Base-by-base conservation (phyloP, 2,888 invertebrate species). In the Caenorhabditis parvicauda region DNA sequence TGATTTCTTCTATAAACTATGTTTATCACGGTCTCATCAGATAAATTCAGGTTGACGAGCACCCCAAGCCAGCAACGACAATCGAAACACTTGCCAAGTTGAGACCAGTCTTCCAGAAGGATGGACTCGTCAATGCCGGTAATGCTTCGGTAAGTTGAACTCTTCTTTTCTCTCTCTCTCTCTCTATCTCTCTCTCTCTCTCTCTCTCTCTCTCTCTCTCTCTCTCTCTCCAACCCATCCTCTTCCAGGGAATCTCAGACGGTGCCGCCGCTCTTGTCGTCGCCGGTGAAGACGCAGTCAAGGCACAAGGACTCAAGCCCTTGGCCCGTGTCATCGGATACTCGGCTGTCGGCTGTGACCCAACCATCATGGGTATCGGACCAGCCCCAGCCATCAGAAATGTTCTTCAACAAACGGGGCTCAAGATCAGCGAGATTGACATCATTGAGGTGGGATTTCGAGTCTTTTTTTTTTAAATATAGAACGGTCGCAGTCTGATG, bases 251-350 rank as follows among this genome's bases (percentile, higher is more conserved):
- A 65, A 89, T 98, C 76, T 90, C 90, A 80, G 98, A 98, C 84
- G 98, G 98, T n/a, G 96, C 96, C 1, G 92, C 89, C 3, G 89
- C 92, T 22, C 85, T 98, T 1, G 86, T 98, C 17, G 82, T 98
- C 47, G 94, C 95, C 32, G 89, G 89, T 73, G 96, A 96, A 83
- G 89, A 88, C 59, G 92, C 93, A 0, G 87, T 91, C 0, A 89
- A 89, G 81, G 83, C 88, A 72, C 85, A 89, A 76, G 88, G 88
- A 67, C 85, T 95, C 45, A 90, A 88, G 79, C 96, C 96, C 0
- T 84, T 98, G 53, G 96, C 94, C 0, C 87, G 94, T 22, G 59
- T 98, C 19, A 89, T 91, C 7, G 92, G 89, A 38, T 98, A 91
- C 85, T 88, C 90, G n/a, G 87, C 89, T 74, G 90, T 93, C 48